phyloP scores from a whole-genome alignment of 2,113 vertebrate species.

The Amblyopsis rosae region DNA sequence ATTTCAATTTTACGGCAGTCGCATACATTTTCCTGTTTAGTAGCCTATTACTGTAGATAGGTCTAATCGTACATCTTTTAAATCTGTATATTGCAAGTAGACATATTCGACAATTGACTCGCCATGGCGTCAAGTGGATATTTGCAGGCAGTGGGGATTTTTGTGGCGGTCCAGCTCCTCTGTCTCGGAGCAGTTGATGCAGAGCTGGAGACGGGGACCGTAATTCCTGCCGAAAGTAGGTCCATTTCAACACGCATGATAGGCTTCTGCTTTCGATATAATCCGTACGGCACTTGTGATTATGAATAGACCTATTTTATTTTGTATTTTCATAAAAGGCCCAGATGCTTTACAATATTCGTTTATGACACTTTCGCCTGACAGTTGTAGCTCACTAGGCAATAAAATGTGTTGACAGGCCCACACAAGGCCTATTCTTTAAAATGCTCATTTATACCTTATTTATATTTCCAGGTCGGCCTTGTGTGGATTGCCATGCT shows the following conservation, averaged over 20 bases:
- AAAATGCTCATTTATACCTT: not conserved
- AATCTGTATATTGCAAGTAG: slow-evolving; percentile 14
- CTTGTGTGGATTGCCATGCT: slow-evolving; percentile 95
- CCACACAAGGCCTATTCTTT: not conserved
- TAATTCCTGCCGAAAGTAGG: slow-evolving; percentile 93
- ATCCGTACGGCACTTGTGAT: not conserved
- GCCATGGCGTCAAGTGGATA: slow-evolving; percentile 64
- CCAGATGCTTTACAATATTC: not conserved
- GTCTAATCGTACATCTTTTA: not conserved
- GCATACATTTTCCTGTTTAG: not conserved
- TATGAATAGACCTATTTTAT: too few species aligned
- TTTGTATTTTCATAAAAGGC: too few species aligned
- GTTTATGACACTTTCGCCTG: not conserved
- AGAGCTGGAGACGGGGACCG: slow-evolving; percentile 80
- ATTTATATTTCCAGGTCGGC: slow-evolving; percentile 79
- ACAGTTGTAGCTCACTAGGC: not conserved
- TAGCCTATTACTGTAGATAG: too few species aligned
- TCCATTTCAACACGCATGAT: slow-evolving; percentile 27
- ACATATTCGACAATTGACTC: slow-evolving; percentile 4
- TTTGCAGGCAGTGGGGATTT: slow-evolving; percentile 63
- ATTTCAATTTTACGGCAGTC: not conserved
- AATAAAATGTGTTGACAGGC: not conserved
- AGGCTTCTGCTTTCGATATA: not conserved
- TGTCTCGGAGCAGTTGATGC: slow-evolving; percentile 65
- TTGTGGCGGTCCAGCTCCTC: slow-evolving; percentile 72